A percentile compares a stretch with the other conserved stretches of the same genome.
Evolutionary conservation across 2,113 vertebrate species (phyloP).

Genomic region (Bos javanicus): DNA sequence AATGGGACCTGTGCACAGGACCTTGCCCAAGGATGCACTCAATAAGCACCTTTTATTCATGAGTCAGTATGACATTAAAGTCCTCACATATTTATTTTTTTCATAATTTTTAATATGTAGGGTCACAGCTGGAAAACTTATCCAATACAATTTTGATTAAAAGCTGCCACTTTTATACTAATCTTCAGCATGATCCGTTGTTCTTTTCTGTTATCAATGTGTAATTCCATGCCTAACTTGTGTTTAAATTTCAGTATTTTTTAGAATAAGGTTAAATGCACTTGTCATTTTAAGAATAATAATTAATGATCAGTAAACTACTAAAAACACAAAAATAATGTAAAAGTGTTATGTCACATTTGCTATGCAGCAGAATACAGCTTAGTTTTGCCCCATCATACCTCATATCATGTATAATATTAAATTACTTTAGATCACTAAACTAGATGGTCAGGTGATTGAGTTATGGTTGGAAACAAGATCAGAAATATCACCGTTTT

Average conservation of each 20-base stretch:
- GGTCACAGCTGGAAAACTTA: conserved; percentile 16
- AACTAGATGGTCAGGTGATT: background rate
- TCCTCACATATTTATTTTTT: conserved; percentile 3
- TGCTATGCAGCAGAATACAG: background rate
- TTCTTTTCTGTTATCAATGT: conserved; percentile 10
- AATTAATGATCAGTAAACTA: conserved; percentile 3
- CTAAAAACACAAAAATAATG: background rate
- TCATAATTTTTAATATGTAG: conserved; percentile 16
- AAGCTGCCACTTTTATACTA: background rate
- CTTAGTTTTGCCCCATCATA: background rate
- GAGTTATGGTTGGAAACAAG: background rate
- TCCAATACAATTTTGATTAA: conserved; percentile 8
- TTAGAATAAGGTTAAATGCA: conserved; percentile 2
- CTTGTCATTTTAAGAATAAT: conserved; percentile 5
- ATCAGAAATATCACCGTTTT: background rate
- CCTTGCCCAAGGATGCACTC: background rate
- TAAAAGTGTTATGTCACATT: background rate
- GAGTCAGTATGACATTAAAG: background rate
- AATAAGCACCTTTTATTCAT: conserved; percentile 30
- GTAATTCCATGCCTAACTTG: background rate
- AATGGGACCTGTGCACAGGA: background rate
- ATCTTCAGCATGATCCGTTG: background rate
- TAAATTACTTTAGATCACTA: background rate
- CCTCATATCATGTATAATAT: background rate
- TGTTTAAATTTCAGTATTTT: conserved; percentile 13